These are phyloP conservation scores for Galago senegalensis DNA, from an alignment of 2,797 vertebrate species.

Conservation along the genomic window DNA sequence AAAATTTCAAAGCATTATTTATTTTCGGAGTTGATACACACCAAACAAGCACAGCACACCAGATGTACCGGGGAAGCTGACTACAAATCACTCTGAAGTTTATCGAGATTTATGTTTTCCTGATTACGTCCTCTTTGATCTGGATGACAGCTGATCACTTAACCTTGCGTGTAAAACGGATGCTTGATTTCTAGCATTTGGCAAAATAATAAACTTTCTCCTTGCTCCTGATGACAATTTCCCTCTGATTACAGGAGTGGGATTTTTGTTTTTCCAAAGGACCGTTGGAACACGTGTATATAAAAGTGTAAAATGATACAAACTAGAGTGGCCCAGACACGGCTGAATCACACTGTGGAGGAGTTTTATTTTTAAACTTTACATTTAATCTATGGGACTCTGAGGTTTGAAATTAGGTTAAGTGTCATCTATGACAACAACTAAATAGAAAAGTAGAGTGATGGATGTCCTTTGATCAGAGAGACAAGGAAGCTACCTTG, in stretches of 20 bases:
- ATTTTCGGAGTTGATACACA: background rate
- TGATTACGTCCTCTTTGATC: background rate
- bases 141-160: background rate
- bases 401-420: slow-evolving; percentile 42
- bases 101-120: background rate
- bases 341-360: too few relatives aligned
- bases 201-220: background rate
- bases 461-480: background rate
- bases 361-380: slow-evolving; percentile 37
- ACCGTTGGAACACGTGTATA: background rate
- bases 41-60: background rate
- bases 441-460: background rate
- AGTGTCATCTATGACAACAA: background rate
- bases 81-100: background rate
- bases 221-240: background rate
- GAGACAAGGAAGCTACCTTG: background rate
- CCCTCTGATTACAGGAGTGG: background rate
- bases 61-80: background rate
- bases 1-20: background rate
- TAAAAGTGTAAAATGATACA: background rate
- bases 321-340: background rate
- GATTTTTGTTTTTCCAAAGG: background rate
- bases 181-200: background rate
- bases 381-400: background rate
- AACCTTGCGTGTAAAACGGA: background rate